Base-by-base conservation (phyloP, 1,140 invertebrate genomes). In the Ptiloglossa arizonensis region DNA sequence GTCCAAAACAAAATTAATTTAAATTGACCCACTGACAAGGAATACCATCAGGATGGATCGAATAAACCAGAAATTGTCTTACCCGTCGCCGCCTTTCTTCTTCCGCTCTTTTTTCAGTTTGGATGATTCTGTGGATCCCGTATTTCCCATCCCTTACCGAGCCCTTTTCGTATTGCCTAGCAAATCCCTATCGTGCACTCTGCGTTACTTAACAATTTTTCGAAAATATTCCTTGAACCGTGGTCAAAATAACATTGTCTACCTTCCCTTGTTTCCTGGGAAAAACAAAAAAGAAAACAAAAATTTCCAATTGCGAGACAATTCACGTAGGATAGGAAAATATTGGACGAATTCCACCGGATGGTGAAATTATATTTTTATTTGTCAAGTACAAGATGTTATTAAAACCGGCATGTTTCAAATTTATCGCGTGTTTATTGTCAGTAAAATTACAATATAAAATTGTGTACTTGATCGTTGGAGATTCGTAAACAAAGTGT, bases 161-260 rank as follows among this genome's bases (percentile, higher is more conserved):
- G 9, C 1, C n/a, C 17, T 41, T 11, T 54, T 8, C 22, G 8
- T 17, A n/a, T 17, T 2, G 13, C 29, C 22, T 15, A 60, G 0
- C 4, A 59, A 60, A 56, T 38, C 22, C 15, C 19, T 71, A 27
- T 48, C n/a, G 11, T 22, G 29, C 1, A 1, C 0, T 1, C 27
- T 19, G 19, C 60, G 52, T 80, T 72, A 85, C 83, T 85, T 77
- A 68, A 64, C 0, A 84, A 85, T 84, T 85, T 85, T 71, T 85
- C 54, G 22, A 48, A 59, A 38, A 76, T 52, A 62, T 81, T 22
- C 27, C 13, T 1, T 35, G 22, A 62, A 29, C 41, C 57, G 69
- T 70, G 68, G 38, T 70, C 64, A 48, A 46, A 41, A 60, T 44
- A 67, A 68, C 41, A 60, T 79, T 54, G 32, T 8, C 38, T 17